Evolutionary conservation across 2,797 vertebrate genomes (phyloP).

Genomic region (Valencia hispanica): DNA sequence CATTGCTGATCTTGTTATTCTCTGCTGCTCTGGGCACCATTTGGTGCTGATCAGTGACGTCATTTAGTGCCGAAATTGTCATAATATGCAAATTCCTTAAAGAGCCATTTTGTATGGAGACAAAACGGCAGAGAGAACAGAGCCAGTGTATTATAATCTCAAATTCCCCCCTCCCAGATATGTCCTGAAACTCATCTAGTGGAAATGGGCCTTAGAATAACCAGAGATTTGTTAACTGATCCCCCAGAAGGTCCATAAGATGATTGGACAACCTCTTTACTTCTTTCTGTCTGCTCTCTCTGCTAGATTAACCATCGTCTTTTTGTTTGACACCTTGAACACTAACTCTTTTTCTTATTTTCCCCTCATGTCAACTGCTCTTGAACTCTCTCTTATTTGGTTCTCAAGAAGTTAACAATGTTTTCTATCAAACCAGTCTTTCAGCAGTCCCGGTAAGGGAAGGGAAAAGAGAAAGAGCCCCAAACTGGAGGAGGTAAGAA

Average conservation of each 20-base stretch:
- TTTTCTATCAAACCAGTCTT: slow-evolving; percentile 76
- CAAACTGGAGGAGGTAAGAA: slow-evolving; percentile 40
- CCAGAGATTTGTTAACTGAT: slow-evolving; percentile 41
- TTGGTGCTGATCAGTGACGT: too few species aligned
- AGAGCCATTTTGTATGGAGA: too few species aligned
- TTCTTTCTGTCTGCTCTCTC: slow-evolving; percentile 26
- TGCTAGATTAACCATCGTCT: slow-evolving; percentile 34
- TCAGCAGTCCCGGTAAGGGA: slow-evolving; percentile 62
- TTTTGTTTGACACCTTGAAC: slow-evolving; percentile 42
- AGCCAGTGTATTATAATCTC: too few species aligned
- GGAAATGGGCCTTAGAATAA: too few species aligned
- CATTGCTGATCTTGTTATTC: too few species aligned
- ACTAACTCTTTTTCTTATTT: slow-evolving; percentile 46
- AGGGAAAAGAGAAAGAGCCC: not conserved
- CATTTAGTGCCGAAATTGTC: too few species aligned
- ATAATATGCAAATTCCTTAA: too few species aligned
- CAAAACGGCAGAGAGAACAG: too few species aligned
- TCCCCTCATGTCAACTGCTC: slow-evolving; percentile 46
- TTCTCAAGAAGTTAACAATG: slow-evolving; percentile 78
- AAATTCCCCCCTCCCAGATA: too few species aligned
- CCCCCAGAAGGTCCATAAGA: slow-evolving; percentile 33
- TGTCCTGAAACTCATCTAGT: too few species aligned
- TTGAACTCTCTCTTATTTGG: slow-evolving; percentile 55
- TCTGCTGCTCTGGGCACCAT: too few species aligned
- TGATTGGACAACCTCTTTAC: slow-evolving; percentile 36